Percentiles rank a stretch among this genome's conserved stretches.
These are phyloP conservation scores for Venusia cambrica DNA, from an alignment of 2,888 invertebrate genomes.

Conservation along the genomic window DNA sequence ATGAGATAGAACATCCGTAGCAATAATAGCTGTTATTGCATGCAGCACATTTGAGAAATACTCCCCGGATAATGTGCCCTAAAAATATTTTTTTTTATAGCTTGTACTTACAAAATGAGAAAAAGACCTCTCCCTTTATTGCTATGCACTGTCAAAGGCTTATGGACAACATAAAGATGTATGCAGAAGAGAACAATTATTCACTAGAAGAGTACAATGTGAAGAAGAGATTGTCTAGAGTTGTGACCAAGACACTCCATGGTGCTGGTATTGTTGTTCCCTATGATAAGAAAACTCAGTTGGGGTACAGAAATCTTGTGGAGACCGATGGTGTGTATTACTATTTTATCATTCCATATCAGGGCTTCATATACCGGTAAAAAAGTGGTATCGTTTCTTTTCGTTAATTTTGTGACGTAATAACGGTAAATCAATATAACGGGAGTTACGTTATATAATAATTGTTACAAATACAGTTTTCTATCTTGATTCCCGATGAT, in stretches of 20 bases:
- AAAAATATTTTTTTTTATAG: conserved; percentile 51
- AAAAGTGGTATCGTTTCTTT: too few species aligned
- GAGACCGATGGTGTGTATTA: conserved; percentile 85
- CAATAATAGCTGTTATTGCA: too few species aligned
- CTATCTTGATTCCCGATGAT: too few species aligned
- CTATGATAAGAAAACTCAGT: conserved; percentile 87
- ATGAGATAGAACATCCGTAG: too few species aligned
- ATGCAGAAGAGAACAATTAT: conserved; percentile 82
- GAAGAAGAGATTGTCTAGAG: conserved; percentile 83
- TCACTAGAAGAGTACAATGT: conserved; percentile 77
- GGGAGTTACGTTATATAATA: too few species aligned
- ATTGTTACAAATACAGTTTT: too few species aligned
- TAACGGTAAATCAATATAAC: too few species aligned
- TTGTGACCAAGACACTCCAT: conserved; percentile 88
- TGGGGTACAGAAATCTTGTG: conserved; percentile 90
- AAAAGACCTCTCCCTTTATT: conserved; percentile 83
- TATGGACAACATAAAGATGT: conserved; percentile 82
- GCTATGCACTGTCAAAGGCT: conserved; percentile 81
- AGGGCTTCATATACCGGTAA: too few species aligned
- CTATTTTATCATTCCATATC: too few species aligned
- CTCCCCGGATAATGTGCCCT: too few species aligned
- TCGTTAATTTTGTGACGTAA: too few species aligned
- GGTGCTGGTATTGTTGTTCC: conserved; percentile 93
- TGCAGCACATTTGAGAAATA: too few species aligned
- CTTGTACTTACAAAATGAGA: conserved; percentile 73